Conservation (phyloP, 2,113 vertebrate species). For the Dromiciops gliroides region DNA sequence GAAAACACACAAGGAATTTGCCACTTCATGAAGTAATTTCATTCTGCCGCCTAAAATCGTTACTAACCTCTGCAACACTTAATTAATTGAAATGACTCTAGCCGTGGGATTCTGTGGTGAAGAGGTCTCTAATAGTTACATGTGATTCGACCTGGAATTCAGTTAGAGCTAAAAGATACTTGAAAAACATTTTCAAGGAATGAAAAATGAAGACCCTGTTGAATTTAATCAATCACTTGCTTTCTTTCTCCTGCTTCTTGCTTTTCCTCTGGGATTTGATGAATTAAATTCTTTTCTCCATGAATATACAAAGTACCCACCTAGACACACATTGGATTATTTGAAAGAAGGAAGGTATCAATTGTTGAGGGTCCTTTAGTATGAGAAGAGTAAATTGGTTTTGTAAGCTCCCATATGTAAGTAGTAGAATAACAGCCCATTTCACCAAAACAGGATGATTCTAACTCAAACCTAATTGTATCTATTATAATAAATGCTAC, state of each 20-base stretch:
- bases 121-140: conserved; percentile 81
- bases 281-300: conserved; percentile 60
- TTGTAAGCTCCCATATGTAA: conserved; percentile 19
- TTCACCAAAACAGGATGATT: conserved; percentile 9
- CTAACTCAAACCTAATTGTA: neutral
- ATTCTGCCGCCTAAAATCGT: conserved; percentile 81
- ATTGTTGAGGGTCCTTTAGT: neutral
- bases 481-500: neutral
- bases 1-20: conserved; percentile 75
- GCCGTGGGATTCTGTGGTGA: conserved; percentile 81
- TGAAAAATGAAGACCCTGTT: conserved; percentile 80
- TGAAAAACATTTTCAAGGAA: conserved; percentile 79
- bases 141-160: conserved; percentile 82
- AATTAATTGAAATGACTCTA: conserved; percentile 84
- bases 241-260: conserved; percentile 51
- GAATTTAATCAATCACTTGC: conserved; percentile 75
- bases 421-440: neutral
- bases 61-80: conserved; percentile 84
- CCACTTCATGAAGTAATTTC: conserved; percentile 81
- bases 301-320: conserved; percentile 56
- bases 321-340: conserved; percentile 47
- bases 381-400: neutral
- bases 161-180: conserved; percentile 82
- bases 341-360: neutral
- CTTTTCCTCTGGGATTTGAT: conserved; percentile 67